phyloP scores from a whole-genome alignment of 1,140 invertebrate species.

The Leptinotarsa lineolata region DNA sequence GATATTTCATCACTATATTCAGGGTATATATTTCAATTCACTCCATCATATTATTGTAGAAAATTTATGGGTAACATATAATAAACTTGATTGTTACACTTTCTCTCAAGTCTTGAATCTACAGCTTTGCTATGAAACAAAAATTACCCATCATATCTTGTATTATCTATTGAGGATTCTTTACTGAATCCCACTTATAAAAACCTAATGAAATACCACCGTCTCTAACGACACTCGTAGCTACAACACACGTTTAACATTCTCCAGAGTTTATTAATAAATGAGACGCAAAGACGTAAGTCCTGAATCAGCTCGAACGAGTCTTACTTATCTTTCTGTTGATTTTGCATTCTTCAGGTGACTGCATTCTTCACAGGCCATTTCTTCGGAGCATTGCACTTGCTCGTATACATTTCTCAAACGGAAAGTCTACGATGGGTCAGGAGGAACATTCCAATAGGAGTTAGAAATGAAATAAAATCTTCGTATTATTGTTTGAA shows the following conservation, averaged over 20 bases:
- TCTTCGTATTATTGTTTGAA: too few relatives aligned
- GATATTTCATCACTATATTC: too few relatives aligned
- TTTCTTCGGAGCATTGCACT: slow-evolving; percentile 47
- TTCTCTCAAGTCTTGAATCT: too few relatives aligned
- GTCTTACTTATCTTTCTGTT: slow-evolving; percentile 44
- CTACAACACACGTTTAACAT: background rate
- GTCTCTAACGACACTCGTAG: background rate
- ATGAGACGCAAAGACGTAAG: slow-evolving; percentile 14
- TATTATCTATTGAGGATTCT: slow-evolving; percentile 11
- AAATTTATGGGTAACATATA: too few relatives aligned
- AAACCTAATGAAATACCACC: slow-evolving; percentile 8
- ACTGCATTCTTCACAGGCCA: slow-evolving; percentile 47
- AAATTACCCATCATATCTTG: background rate
- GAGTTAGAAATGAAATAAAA: too few relatives aligned
- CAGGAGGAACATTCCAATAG: too few relatives aligned
- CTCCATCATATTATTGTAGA: too few relatives aligned
- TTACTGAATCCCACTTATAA: slow-evolving; percentile 1
- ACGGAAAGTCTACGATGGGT: too few relatives aligned
- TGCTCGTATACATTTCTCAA: slow-evolving; percentile 25
- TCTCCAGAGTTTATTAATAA: background rate
- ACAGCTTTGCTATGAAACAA: too few relatives aligned
- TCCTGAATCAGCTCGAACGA: slow-evolving; percentile 30
- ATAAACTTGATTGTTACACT: too few relatives aligned
- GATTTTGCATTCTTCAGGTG: slow-evolving; percentile 47
- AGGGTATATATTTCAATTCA: too few relatives aligned